Conservation (phyloP, 1,140 invertebrate genomes). For the Venustaconcha ellipsiformis region DNA sequence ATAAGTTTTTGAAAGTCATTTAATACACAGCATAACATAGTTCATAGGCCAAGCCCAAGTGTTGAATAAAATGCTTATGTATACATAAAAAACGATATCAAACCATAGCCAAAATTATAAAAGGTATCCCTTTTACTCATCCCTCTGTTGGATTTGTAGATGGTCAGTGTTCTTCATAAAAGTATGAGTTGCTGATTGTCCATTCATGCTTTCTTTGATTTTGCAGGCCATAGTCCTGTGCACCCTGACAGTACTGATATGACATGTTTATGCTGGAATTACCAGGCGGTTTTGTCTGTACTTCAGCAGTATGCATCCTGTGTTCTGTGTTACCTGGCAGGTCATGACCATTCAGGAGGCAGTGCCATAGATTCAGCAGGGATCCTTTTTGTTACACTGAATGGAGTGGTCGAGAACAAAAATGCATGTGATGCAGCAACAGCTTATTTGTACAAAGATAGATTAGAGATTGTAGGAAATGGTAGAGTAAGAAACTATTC, state of each 20-base stretch:
- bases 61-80: too few relatives aligned
- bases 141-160: too few relatives aligned
- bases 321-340: conserved; percentile 57
- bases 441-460: conserved; percentile 51
- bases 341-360: conserved; percentile 60
- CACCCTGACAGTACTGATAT: conserved; percentile 40
- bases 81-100: too few relatives aligned
- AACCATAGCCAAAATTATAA: too few relatives aligned
- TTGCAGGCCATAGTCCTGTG: conserved; percentile 61
- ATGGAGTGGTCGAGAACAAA: conserved; percentile 58
- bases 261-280: conserved; percentile 31
- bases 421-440: conserved; percentile 60
- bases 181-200: too few relatives aligned
- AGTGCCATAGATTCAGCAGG: conserved; percentile 48
- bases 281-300: conserved; percentile 1
- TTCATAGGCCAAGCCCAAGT: too few relatives aligned
- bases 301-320: conserved; percentile 23
- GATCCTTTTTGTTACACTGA: conserved; percentile 57
- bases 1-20: too few relatives aligned
- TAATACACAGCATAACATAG: too few relatives aligned
- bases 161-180: too few relatives aligned
- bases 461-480: conserved; percentile 40
- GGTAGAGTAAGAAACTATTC: conserved; percentile 26
- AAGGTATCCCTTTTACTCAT: too few relatives aligned
- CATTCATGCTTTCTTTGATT: not conserved